phyloP scores from a whole-genome alignment of 2,113 vertebrate genomes.

The Cynopterus brachyotis region DNA sequence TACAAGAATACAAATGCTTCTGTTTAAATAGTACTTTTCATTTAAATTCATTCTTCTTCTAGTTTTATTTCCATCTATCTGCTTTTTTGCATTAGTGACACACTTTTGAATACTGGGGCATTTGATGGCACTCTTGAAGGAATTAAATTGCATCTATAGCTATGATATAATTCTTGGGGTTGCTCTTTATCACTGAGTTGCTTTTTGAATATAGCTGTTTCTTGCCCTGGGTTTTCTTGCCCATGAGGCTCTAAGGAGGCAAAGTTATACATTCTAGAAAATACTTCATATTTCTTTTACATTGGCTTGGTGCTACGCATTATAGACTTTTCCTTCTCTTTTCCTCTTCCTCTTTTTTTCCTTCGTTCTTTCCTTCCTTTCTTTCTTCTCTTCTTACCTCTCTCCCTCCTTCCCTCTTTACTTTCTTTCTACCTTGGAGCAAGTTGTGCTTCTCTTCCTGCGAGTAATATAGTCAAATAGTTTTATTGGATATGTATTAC shows the following conservation, averaged over 20 bases:
- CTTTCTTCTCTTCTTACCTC: too few relatives aligned
- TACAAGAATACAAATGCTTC: background rate
- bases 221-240: background rate
- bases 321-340: background rate
- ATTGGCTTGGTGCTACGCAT: background rate
- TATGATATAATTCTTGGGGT: background rate
- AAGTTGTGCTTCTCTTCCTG: background rate
- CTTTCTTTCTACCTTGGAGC: background rate
- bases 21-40: slow-evolving; percentile 5
- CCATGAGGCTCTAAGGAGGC: background rate
- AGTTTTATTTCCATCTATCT: background rate
- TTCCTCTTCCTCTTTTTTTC: background rate
- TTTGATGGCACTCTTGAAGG: slow-evolving; percentile 19
- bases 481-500: background rate
- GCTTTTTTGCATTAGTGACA: background rate
- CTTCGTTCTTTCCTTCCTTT: background rate
- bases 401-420: background rate
- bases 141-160: slow-evolving; percentile 19
- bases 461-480: slow-evolving; percentile 2
- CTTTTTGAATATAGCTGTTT: background rate
- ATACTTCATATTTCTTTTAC: slow-evolving; percentile 6
- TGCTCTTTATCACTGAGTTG: background rate
- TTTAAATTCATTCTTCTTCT: slow-evolving; percentile 43
- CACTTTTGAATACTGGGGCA: slow-evolving; percentile 5
- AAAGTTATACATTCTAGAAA: slow-evolving; percentile 19